A percentile compares a stretch with the other conserved stretches of the same genome.
These are phyloP conservation scores for Paratilapia polleni DNA, from an alignment of 2,113 vertebrate genomes.

Conservation along the genomic window DNA sequence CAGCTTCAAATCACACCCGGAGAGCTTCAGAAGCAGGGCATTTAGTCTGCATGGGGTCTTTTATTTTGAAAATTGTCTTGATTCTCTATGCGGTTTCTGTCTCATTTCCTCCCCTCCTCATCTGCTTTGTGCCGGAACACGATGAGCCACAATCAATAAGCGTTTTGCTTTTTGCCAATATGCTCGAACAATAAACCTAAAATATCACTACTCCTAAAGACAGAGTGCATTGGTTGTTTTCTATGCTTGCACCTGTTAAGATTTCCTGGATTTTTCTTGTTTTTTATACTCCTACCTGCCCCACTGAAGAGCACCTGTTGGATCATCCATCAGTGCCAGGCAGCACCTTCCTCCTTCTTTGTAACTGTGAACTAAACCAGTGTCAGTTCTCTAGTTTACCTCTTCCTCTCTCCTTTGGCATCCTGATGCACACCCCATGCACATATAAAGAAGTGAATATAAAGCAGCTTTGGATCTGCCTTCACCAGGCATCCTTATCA, in stretches of 20 bases:
- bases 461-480: background rate
- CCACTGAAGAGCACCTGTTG: background rate
- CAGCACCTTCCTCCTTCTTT: background rate
- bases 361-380: background rate
- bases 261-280: background rate
- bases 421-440: background rate
- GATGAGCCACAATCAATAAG: too few species aligned
- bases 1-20: too few species aligned
- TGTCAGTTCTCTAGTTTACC: background rate
- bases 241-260: background rate
- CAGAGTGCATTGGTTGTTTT: background rate
- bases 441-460: background rate
- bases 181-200: background rate
- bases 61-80: background rate
- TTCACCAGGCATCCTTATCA: slow-evolving; percentile 29
- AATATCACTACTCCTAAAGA: background rate
- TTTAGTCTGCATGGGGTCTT: too few species aligned
- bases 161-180: too few species aligned
- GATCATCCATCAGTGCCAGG: background rate
- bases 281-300: background rate
- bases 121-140: too few species aligned
- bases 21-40: too few species aligned
- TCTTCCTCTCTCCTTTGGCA: background rate
- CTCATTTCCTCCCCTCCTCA: too few species aligned
- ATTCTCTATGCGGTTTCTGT: too few species aligned